These are phyloP conservation scores for Dryadula phaetusa DNA, from an alignment of 2,888 invertebrate species.

Conservation along the genomic window DNA sequence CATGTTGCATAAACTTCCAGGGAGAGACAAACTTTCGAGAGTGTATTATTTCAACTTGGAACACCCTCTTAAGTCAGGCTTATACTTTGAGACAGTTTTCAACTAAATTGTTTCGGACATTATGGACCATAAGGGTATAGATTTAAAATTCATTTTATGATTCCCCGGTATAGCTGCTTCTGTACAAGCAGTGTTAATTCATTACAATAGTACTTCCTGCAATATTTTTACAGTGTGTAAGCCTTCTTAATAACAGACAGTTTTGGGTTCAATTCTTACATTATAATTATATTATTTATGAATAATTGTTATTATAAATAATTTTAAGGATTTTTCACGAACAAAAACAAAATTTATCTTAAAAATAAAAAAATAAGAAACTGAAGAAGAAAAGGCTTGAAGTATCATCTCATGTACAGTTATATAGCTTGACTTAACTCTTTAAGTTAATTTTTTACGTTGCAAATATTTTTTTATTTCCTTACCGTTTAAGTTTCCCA, in stretches of 20 bases:
- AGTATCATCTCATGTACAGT: too few relatives aligned
- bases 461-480: too few relatives aligned
- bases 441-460: too few relatives aligned
- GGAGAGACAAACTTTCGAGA: conserved; percentile 37
- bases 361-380: too few relatives aligned
- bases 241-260: conserved; percentile 2
- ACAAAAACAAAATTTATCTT: too few relatives aligned
- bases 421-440: too few relatives aligned
- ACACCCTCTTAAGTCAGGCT: conserved; percentile 46
- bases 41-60: conserved; percentile 51
- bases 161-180: not conserved
- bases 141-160: not conserved
- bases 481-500: too few relatives aligned
- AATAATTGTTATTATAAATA: too few relatives aligned
- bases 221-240: conserved; percentile 18
- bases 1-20: conserved; percentile 40
- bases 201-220: conserved; percentile 15
- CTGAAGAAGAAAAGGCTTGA: too few relatives aligned
- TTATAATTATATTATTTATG: not conserved
- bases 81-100: conserved; percentile 54
- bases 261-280: not conserved
- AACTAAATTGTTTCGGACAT: conserved; percentile 42
- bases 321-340: too few relatives aligned
- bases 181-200: conserved; percentile 12
- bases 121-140: not conserved